Percentiles rank a stretch among this genome's conserved stretches.
phyloP scores from a whole-genome alignment of 2,797 vertebrate species.

The Fundulus diaphanus region DNA sequence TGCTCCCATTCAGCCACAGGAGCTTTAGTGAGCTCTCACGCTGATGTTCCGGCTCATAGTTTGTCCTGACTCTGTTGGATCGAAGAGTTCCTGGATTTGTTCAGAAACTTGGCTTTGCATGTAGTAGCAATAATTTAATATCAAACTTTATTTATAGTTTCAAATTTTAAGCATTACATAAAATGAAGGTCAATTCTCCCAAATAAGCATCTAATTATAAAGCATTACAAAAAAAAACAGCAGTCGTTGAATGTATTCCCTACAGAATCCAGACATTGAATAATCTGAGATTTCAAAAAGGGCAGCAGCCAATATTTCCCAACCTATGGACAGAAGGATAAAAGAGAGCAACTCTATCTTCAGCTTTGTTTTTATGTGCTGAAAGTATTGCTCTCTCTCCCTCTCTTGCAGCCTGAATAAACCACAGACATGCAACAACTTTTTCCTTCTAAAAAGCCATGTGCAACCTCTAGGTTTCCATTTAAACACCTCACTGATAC shows the following conservation, averaged over 20 bases:
- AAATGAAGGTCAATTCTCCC: not conserved
- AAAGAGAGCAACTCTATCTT: not conserved
- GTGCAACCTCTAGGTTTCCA: not conserved
- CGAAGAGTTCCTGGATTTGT: not conserved
- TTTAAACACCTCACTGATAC: not conserved
- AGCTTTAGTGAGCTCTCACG: not conserved
- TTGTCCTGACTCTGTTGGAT: not conserved
- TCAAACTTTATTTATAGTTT: not conserved
- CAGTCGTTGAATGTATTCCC: not conserved
- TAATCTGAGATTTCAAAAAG: too few species aligned
- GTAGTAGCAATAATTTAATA: not conserved
- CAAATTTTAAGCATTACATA: not conserved
- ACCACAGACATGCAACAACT: too few species aligned
- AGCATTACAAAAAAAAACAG: not conserved
- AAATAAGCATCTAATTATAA: not conserved
- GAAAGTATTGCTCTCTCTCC: not conserved
- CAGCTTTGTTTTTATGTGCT: not conserved
- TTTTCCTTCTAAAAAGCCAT: not conserved
- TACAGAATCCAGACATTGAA: too few species aligned
- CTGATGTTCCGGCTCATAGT: constrained; percentile 1
- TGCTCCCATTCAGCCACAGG: not conserved
- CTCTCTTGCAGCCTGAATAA: not conserved
- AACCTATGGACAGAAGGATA: not conserved
- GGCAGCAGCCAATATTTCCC: too few species aligned
- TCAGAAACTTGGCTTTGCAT: not conserved